Evolutionary conservation across 2,797 vertebrate species (phyloP).

Genomic region (Cuculus canorus): DNA sequence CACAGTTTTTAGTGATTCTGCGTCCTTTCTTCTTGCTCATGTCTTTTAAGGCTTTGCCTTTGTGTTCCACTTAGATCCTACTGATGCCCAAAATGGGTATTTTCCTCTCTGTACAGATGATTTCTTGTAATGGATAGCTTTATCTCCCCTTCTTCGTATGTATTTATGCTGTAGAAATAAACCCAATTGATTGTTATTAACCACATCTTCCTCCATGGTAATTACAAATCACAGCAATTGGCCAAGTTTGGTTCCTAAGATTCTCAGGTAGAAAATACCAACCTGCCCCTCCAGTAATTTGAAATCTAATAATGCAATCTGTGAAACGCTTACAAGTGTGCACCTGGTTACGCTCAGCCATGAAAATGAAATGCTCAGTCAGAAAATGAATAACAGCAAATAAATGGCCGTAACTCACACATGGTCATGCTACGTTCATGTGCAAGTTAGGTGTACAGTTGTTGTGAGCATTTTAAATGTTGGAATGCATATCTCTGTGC

Average conservation of each 20-base stretch:
- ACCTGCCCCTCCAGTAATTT: background rate
- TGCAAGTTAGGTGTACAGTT: background rate
- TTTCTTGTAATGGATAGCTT: background rate
- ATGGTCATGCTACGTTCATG: fast-evolving
- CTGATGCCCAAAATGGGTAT: background rate
- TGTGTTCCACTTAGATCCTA: background rate
- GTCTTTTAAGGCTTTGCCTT: background rate
- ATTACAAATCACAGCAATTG: background rate
- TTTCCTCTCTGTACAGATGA: background rate
- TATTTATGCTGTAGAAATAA: too few relatives aligned
- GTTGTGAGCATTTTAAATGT: background rate
- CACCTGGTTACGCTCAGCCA: background rate
- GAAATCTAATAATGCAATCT: background rate
- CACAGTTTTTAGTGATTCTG: background rate
- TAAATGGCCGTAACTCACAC: background rate
- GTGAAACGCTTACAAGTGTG: background rate
- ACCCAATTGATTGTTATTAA: background rate
- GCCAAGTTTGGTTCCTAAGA: background rate
- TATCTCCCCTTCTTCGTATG: background rate
- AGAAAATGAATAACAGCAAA: background rate
- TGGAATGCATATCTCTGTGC: background rate
- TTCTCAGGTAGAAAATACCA: background rate
- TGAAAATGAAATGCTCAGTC: too few relatives aligned
- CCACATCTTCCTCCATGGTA: background rate
- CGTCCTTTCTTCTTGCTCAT: background rate